Evolutionary conservation across 2,113 vertebrate species (phyloP), one percentile per base, ranked within the genome.

Genomic region (Odocoileus virginianus): DNA sequence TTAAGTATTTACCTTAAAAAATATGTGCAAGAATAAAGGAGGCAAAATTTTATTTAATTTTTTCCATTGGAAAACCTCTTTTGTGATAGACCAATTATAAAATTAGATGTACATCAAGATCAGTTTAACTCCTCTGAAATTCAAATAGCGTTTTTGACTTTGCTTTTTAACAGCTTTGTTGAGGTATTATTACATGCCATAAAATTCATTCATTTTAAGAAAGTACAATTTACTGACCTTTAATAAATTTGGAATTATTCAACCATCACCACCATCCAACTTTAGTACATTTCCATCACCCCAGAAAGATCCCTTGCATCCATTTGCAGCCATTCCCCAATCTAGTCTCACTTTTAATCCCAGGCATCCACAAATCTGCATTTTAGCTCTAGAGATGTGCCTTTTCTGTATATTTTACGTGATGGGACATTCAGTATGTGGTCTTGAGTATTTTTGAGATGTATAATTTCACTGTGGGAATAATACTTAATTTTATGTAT

Each of bases 1-100:
- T 36, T 61, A 91, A 93, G 50, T 96, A 92, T 93, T 83, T 95
- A 96, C 57, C 78, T 92, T 90, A 45, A 93, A 94, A 88, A 58
- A 81, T 89, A 82, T 57, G 16, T 92, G 67, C 81, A 55, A 78
- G 71, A 97, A 89, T 74, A 89, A 90, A 27, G 16, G 5, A 93
- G 40, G n/a, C 71, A 76, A 88, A 93, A 36, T 91, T 94, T 89
- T 90, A 57, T 89, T 94, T 76, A 28, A 25, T 85, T 78, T 96
- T 97, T 71, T 52, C 47, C 40, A 74, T 50, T 92, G 30, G 74
- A 61, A 94, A 92, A 86, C 12, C 33, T 47, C 91, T 85, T 67
- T 79, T 19, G 11, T 89, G 79, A 91, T 52, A 87, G 23, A 21
- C 71, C 19, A 94, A 4, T 91, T 98, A 7, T 93, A 96, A 97